These are phyloP conservation scores for Lerista edwardsae DNA, from an alignment of 2,797 vertebrate genomes.

Conservation along the genomic window DNA sequence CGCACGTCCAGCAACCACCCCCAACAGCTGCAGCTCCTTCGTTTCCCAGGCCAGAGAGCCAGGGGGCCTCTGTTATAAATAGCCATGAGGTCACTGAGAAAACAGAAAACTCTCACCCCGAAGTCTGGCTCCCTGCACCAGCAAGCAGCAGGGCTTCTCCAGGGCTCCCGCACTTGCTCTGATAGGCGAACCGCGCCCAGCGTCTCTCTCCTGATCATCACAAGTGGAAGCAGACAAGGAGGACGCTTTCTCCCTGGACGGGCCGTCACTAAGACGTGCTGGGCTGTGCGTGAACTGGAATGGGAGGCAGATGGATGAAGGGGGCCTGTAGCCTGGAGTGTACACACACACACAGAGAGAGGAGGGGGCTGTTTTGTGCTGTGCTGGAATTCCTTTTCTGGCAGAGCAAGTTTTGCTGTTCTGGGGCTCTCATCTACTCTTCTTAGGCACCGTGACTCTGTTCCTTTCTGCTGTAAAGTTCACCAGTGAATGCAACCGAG, in stretches of 20 bases:
- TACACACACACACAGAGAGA: too few relatives aligned
- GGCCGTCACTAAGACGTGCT: too few relatives aligned
- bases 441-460: too few relatives aligned
- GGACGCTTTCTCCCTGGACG: not conserved
- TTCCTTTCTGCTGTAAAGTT: too few relatives aligned
- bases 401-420: too few relatives aligned
- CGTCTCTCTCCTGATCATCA: not conserved
- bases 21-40: conserved; percentile 1
- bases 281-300: not conserved
- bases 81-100: not conserved
- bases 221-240: too few relatives aligned
- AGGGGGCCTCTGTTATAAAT: not conserved
- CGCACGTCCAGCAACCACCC: not conserved
- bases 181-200: not conserved
- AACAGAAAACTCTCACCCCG: not conserved
- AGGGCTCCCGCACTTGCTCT: not conserved
- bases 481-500: too few relatives aligned
- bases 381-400: too few relatives aligned
- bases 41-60: not conserved
- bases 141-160: not conserved
- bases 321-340: too few relatives aligned
- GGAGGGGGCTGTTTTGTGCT: too few relatives aligned
- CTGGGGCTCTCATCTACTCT: too few relatives aligned
- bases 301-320: not conserved
- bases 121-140: not conserved